Evolutionary conservation across 2,888 invertebrate genomes (phyloP).

Genomic region (Lydus trimaculatus): DNA sequence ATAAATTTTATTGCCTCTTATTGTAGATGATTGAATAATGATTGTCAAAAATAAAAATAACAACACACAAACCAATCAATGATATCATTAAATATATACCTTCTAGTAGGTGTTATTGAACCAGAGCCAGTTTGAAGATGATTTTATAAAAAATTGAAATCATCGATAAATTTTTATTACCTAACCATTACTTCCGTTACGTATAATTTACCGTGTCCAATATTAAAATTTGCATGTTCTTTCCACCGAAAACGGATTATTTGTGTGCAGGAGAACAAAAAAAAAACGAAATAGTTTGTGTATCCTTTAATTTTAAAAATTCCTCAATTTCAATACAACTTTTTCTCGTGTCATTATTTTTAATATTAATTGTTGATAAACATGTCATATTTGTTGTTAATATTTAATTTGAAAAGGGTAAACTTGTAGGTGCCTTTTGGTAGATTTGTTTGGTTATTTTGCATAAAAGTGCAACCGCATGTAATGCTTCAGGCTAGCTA

Average conservation of each 20-base stretch:
- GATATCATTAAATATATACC: background rate
- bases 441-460: constrained; percentile 39
- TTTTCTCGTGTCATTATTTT: background rate
- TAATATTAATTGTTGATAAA: background rate
- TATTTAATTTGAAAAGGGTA: background rate
- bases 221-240: constrained; percentile 9
- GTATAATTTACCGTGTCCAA: constrained; percentile 8
- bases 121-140: background rate
- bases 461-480: constrained; percentile 53
- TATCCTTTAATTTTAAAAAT: background rate
- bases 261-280: background rate
- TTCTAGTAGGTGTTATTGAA: background rate
- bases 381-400: background rate
- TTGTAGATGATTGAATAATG: background rate
- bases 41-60: background rate
- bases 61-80: background rate
- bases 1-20: background rate
- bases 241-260: background rate
- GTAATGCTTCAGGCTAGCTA: constrained; percentile 51
- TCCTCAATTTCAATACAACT: no score
- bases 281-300: background rate
- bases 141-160: background rate
- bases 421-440: background rate
- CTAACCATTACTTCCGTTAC: constrained; percentile 13
- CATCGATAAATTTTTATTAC: constrained; percentile 13